A percentile compares a stretch with the other conserved stretches of the same genome.
Conservation (phyloP, 2,113 vertebrate genomes). For the Muscicapa adusta region DNA sequence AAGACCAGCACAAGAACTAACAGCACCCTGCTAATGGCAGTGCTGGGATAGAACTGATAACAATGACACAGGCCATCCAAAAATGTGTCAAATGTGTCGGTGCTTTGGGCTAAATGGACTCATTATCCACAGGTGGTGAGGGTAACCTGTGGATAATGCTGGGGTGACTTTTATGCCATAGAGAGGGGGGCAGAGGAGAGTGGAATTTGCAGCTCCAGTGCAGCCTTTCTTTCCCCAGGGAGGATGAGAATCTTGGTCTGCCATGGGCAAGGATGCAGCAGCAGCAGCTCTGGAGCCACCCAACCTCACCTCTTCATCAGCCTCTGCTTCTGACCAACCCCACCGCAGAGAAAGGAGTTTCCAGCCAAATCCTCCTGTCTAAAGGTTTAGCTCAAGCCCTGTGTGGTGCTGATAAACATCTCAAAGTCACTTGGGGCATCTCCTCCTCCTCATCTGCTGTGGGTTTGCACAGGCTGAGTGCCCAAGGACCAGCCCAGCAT, state of each 20-base stretch:
- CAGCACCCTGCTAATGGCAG: background rate
- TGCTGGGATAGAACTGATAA: background rate
- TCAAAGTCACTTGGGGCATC: background rate
- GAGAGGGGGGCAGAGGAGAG: background rate
- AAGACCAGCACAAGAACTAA: background rate
- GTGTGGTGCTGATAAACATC: background rate
- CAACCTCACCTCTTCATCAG: background rate
- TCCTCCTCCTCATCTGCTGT: background rate
- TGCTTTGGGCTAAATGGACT: background rate
- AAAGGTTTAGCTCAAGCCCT: background rate
- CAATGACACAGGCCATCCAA: background rate
- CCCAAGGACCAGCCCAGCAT: background rate
- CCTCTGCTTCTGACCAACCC: background rate
- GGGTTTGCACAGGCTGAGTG: background rate
- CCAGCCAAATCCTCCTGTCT: background rate
- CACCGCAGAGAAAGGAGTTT: fast-evolving
- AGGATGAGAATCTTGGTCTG: background rate
- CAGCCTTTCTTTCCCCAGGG: background rate
- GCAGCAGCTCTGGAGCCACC: background rate
- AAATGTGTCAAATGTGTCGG: fast-evolving
- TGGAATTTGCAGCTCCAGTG: fast-evolving
- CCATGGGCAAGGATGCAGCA: fast-evolving
- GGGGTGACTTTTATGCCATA: fast-evolving
- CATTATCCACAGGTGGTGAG: background rate
- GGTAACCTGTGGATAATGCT: background rate